Conservation (phyloP, 2,888 invertebrate genomes). For the Euspilapteryx auroguttella region DNA sequence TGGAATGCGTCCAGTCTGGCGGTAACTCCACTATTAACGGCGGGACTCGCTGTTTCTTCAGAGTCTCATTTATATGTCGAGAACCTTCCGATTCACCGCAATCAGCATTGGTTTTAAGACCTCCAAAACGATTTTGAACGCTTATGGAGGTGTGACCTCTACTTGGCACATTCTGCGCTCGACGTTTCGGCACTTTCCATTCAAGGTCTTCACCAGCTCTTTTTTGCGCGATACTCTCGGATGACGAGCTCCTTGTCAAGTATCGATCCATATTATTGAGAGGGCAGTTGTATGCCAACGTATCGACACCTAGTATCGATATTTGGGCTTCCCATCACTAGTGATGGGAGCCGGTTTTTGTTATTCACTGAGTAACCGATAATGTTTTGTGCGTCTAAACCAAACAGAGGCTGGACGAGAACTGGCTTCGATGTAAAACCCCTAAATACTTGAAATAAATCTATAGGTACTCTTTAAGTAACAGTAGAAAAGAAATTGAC, state of each 20-base stretch:
- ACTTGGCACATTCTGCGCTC: neutral
- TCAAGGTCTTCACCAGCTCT: neutral
- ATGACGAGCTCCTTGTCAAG: neutral
- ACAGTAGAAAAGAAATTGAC: too few species aligned
- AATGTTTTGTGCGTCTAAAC: too few species aligned
- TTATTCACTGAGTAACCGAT: too few species aligned
- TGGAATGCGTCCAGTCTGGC: conserved; percentile 4
- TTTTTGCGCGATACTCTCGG: neutral
- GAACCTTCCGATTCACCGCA: neutral
- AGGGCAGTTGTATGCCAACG: neutral
- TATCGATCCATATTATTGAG: neutral
- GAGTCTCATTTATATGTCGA: neutral
- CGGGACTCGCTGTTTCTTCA: conserved; percentile 3
- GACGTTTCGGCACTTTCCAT: neutral
- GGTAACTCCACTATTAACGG: conserved; percentile 2
- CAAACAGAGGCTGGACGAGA: too few species aligned
- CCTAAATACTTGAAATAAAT: too few species aligned
- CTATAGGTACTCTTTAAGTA: too few species aligned
- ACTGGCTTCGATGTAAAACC: too few species aligned
- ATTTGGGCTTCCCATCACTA: too few species aligned
- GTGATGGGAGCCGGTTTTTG: too few species aligned
- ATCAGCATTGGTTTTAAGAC: neutral
- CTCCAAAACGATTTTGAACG: neutral
- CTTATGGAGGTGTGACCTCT: neutral
- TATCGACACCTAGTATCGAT: neutral